Conservation (phyloP, 2,888 invertebrate species). For the Spatulosminthurus flaviceps region DNA sequence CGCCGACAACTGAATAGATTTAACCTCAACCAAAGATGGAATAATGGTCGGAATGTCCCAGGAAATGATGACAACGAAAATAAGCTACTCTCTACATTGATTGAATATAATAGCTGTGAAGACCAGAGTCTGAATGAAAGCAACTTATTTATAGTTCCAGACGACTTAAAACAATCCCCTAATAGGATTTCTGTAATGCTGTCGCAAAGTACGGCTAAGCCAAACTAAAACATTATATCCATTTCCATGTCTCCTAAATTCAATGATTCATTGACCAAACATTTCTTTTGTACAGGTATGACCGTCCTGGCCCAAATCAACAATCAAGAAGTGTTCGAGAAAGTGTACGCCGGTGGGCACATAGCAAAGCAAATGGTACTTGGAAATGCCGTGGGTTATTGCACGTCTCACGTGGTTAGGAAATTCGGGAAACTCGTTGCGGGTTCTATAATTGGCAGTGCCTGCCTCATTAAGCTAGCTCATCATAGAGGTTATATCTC, state of each 20-base stretch:
- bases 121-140: neutral
- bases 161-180: constrained; percentile 21
- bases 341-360: constrained; percentile 37
- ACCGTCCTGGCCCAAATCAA: constrained; percentile 44
- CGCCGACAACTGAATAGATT: neutral
- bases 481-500: constrained; percentile 43
- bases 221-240: neutral
- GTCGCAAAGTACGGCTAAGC: constrained; percentile 45
- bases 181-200: constrained; percentile 42
- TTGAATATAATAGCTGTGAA: neutral
- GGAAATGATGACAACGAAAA: neutral
- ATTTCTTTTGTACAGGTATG: no score
- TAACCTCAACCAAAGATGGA: neutral
- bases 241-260: no score
- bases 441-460: constrained; percentile 33
- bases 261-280: no score
- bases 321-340: constrained; percentile 43
- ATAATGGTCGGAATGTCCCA: neutral
- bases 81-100: neutral
- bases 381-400: constrained; percentile 33
- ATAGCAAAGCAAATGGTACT: constrained; percentile 34
- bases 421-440: constrained; percentile 45
- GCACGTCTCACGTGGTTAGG: constrained; percentile 25
- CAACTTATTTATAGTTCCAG: constrained; percentile 21
- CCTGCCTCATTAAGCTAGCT: constrained; percentile 35